phyloP scores from a whole-genome alignment of 1,140 invertebrate genomes.

The Trachymyrmex septentrionalis region DNA sequence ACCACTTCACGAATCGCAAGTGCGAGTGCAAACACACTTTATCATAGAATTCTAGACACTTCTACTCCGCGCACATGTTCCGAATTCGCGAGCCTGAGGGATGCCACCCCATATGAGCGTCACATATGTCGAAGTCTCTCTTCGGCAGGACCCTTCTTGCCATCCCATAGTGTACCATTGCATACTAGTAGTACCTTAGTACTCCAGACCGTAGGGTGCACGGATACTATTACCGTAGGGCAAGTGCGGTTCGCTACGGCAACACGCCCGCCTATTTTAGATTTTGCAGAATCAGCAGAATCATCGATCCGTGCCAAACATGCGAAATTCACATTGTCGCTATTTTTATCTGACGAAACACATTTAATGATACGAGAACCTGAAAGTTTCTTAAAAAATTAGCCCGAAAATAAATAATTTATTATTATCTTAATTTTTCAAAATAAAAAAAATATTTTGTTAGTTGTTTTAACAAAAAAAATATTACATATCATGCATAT shows the following conservation, averaged over 20 bases:
- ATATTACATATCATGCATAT: not conserved
- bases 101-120: constrained; percentile 80
- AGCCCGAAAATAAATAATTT: not conserved
- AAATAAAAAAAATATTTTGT: not conserved
- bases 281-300: constrained; percentile 66
- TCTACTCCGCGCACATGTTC: constrained; percentile 80
- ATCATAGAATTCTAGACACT: constrained; percentile 80
- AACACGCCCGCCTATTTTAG: constrained; percentile 75
- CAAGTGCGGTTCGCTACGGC: constrained; percentile 77
- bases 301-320: not conserved
- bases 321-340: constrained; percentile 42
- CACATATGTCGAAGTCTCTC: constrained; percentile 82
- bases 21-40: constrained; percentile 80
- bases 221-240: constrained; percentile 76
- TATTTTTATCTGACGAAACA: not conserved
- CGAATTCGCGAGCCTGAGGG: constrained; percentile 76
- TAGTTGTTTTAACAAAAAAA: not conserved
- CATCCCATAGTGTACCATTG: constrained; percentile 59
- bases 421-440: not conserved
- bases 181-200: constrained; percentile 41
- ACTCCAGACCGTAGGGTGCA: constrained; percentile 62
- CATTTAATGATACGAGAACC: not conserved
- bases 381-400: not conserved
- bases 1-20: constrained; percentile 71
- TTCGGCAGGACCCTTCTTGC: constrained; percentile 75